Percentiles rank a stretch among this genome's conserved stretches.
These are phyloP conservation scores for Drosophila kuntzei DNA, from an alignment of 2,888 invertebrate species.

Conservation along the genomic window DNA sequence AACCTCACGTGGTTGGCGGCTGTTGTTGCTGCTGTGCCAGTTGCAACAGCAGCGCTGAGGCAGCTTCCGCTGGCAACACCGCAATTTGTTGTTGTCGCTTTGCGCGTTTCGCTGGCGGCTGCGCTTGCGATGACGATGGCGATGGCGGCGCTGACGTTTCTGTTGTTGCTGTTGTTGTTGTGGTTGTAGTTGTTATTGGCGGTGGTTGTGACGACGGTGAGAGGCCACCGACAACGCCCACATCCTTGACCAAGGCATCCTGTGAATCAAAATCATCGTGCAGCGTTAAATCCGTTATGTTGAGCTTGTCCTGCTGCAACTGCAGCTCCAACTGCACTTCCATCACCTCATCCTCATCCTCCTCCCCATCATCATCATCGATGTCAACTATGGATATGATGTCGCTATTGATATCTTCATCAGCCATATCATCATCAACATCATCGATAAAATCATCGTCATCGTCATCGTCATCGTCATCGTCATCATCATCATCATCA, in stretches of 20 bases:
- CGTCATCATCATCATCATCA: slow-evolving; percentile 25
- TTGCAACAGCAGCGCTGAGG: slow-evolving; percentile 54
- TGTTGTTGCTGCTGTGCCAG: slow-evolving; percentile 41
- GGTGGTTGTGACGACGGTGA: slow-evolving; percentile 52
- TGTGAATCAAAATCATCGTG: slow-evolving; percentile 63
- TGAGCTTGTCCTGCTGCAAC: slow-evolving; percentile 14
- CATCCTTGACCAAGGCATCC: slow-evolving; percentile 70
- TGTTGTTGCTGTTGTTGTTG: not conserved
- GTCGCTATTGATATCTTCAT: slow-evolving; percentile 47
- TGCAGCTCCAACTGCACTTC: slow-evolving; percentile 22
- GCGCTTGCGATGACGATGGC: slow-evolving; percentile 9
- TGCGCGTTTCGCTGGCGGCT: slow-evolving; percentile 50
- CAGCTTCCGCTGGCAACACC: slow-evolving; percentile 54
- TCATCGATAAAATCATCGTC: slow-evolving; percentile 15
- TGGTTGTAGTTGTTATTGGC: not conserved
- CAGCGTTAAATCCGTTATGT: slow-evolving; percentile 38
- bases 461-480: slow-evolving; percentile 8
- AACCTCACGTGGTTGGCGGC: slow-evolving; percentile 30
- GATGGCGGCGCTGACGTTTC: not conserved
- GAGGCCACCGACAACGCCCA: slow-evolving; percentile 64
- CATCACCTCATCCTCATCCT: slow-evolving; percentile 25
- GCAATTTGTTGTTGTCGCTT: slow-evolving; percentile 58
- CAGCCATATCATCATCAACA: slow-evolving; percentile 13
- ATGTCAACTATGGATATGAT: slow-evolving; percentile 69
- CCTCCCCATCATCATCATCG: slow-evolving; percentile 58